A percentile compares a stretch with the other conserved stretches of the same genome.
Evolutionary conservation across 1,140 invertebrate genomes (phyloP).

Genomic region (Agrypnia vestita): DNA sequence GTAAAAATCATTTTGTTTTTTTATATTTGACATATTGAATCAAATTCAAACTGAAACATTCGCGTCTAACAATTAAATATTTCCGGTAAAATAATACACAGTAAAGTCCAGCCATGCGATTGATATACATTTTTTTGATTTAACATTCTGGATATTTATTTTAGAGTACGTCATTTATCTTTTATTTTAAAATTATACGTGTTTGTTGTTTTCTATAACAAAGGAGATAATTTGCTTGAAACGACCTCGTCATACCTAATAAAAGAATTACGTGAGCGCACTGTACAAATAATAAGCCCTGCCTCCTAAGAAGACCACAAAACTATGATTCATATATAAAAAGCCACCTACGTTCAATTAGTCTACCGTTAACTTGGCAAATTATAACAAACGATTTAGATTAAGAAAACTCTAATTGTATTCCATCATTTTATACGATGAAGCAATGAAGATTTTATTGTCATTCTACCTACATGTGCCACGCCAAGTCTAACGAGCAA

Average conservation of each 20-base stretch:
- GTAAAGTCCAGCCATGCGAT: too few relatives aligned
- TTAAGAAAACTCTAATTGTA: constrained; percentile 49
- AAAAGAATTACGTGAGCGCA: constrained; percentile 7
- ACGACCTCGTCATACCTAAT: constrained; percentile 16
- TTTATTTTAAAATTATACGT: too few relatives aligned
- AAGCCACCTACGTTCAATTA: constrained; percentile 47
- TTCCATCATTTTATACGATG: constrained; percentile 10
- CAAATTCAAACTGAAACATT: too few relatives aligned
- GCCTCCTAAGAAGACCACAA: not conserved
- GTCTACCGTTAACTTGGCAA: constrained; percentile 40
- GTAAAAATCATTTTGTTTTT: too few relatives aligned
- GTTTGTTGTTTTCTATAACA: not conserved
- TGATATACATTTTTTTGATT: too few relatives aligned
- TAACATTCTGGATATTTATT: too few relatives aligned
- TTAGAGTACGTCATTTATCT: too few relatives aligned
- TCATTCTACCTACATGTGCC: not conserved
- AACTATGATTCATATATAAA: constrained; percentile 47
- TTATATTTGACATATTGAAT: too few relatives aligned
- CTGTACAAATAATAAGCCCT: constrained; percentile 8
- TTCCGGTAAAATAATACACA: too few relatives aligned
- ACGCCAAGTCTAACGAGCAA: too few relatives aligned
- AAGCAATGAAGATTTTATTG: not conserved
- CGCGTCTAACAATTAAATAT: too few relatives aligned
- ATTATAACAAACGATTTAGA: constrained; percentile 48
- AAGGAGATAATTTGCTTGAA: constrained; percentile 11